Percentiles rank a stretch among this genome's conserved stretches.
These are phyloP conservation scores for Epiblema foenella DNA, from an alignment of 2,888 invertebrate genomes.

Conservation along the genomic window DNA sequence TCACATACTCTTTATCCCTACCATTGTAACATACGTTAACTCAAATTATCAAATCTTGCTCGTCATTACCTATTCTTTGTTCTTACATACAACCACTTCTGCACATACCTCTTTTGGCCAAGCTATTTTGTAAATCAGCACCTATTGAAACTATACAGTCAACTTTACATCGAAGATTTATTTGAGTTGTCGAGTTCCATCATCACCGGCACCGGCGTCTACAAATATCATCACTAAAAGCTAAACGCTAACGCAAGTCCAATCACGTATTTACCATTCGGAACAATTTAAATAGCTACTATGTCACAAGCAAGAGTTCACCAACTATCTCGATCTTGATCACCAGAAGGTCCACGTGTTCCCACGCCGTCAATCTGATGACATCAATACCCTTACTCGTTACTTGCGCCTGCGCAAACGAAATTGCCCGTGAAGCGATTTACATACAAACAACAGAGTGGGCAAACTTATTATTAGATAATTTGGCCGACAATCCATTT, in stretches of 20 bases:
- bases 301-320: background rate
- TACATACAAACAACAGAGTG: conserved; percentile 45
- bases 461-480: conserved; percentile 2
- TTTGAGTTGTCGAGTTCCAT: too few relatives aligned
- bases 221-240: background rate
- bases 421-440: conserved; percentile 59
- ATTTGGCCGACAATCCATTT: background rate
- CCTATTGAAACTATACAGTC: too few relatives aligned
- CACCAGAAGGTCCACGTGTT: conserved; percentile 14
- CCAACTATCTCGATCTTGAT: background rate
- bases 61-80: too few relatives aligned
- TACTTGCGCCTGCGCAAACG: conserved; percentile 55
- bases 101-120: too few relatives aligned
- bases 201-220: too few relatives aligned
- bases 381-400: conserved; percentile 57
- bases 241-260: background rate
- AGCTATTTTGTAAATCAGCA: too few relatives aligned
- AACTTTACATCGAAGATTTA: too few relatives aligned
- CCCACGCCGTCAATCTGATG: conserved; percentile 56
- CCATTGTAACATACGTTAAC: too few relatives aligned
- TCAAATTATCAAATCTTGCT: too few relatives aligned
- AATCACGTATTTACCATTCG: background rate
- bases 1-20: too few relatives aligned
- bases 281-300: background rate
- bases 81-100: too few relatives aligned